Conservation (phyloP, 2,888 invertebrate genomes). For the Ennomos quercinarius region DNA sequence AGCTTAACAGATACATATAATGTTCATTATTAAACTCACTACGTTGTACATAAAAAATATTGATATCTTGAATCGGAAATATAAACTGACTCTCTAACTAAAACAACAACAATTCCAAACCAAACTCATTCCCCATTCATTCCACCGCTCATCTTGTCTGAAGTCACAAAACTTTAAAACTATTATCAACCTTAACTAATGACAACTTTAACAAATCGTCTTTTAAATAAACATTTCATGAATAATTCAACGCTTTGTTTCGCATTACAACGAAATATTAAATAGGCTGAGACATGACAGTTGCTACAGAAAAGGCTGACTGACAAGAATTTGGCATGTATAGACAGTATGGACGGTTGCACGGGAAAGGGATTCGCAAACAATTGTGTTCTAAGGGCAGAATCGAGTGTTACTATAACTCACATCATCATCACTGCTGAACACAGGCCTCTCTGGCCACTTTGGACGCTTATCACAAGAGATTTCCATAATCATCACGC, state of each 20-base stretch:
- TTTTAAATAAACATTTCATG: slow-evolving; percentile 38
- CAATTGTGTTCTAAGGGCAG: too few relatives aligned
- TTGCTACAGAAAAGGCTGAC: slow-evolving; percentile 13
- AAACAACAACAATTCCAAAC: neutral
- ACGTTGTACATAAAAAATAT: too few relatives aligned
- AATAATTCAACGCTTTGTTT: slow-evolving; percentile 30
- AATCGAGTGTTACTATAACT: too few relatives aligned
- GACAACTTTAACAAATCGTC: slow-evolving; percentile 22
- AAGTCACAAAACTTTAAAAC: slow-evolving; percentile 22
- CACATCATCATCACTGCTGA: too few relatives aligned
- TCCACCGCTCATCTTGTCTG: slow-evolving; percentile 13
- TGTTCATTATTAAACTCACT: too few relatives aligned
- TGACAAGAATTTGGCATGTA: slow-evolving; percentile 9
- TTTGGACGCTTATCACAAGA: too few relatives aligned
- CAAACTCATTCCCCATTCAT: neutral
- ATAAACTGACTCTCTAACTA: too few relatives aligned
- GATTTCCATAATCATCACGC: too few relatives aligned
- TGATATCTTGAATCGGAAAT: too few relatives aligned
- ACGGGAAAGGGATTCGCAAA: too few relatives aligned
- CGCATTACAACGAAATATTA: slow-evolving; percentile 23
- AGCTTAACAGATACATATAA: too few relatives aligned
- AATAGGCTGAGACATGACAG: slow-evolving; percentile 18
- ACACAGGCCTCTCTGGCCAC: too few relatives aligned
- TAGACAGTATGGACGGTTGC: neutral
- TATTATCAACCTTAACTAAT: slow-evolving; percentile 31